These are phyloP conservation scores for Ranitomeya variabilis DNA, from an alignment of 2,113 vertebrate genomes.

Conservation along the genomic window DNA sequence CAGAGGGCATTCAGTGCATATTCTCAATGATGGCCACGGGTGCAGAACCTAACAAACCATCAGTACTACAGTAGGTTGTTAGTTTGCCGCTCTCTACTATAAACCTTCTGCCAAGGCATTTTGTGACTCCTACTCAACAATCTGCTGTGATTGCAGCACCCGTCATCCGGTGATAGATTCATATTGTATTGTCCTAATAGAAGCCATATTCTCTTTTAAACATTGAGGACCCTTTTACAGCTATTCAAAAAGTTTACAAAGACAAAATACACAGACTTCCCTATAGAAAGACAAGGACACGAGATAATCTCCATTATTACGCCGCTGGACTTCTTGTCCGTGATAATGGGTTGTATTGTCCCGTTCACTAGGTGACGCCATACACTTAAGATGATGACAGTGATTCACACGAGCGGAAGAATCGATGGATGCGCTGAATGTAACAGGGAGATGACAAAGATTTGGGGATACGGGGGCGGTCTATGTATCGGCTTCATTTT, in stretches of 20 bases:
- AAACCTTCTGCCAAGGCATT: background rate
- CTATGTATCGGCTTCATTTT: too few species aligned
- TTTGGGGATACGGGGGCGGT: background rate
- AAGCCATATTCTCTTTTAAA: background rate
- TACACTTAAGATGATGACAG: background rate
- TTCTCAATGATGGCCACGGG: background rate
- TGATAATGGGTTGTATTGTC: background rate
- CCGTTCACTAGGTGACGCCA: background rate
- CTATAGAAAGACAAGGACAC: conserved; percentile 6
- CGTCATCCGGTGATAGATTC: background rate
- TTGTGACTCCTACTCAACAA: background rate
- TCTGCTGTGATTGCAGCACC: background rate
- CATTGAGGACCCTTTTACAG: background rate
- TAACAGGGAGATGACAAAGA: background rate
- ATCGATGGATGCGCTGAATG: background rate
- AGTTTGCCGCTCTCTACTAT: background rate
- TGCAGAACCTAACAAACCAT: background rate
- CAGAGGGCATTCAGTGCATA: background rate
- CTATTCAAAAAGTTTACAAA: background rate
- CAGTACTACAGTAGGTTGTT: background rate
- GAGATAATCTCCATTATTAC: background rate
- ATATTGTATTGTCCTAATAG: background rate
- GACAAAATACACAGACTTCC: background rate
- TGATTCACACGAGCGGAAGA: background rate
- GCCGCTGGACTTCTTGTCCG: background rate